A percentile compares a stretch with the other conserved stretches of the same genome.
Evolutionary conservation across 1,140 invertebrate genomes (phyloP).

Genomic region (Zelostemma sp.): DNA sequence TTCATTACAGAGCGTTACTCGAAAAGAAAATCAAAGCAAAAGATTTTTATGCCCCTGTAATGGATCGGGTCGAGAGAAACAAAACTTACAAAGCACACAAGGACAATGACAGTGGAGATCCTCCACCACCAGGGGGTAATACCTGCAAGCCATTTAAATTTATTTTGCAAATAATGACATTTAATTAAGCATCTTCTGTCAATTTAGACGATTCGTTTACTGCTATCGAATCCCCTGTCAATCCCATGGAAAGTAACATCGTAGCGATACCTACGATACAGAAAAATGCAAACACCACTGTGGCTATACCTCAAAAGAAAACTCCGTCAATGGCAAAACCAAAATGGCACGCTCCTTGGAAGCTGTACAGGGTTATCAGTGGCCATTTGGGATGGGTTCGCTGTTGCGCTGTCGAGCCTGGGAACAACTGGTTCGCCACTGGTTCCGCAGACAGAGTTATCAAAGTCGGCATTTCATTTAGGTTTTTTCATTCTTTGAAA

Average conservation of each 20-base stretch:
- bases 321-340: constrained; percentile 94
- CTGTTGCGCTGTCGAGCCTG: constrained; percentile 96
- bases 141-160: neutral
- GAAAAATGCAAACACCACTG: constrained; percentile 38
- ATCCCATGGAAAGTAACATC: constrained; percentile 33
- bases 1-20: constrained; percentile 83
- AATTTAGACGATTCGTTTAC: constrained; percentile 57
- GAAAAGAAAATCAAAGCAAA: constrained; percentile 83
- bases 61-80: constrained; percentile 81
- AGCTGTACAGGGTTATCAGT: constrained; percentile 95
- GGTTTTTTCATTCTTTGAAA: no score
- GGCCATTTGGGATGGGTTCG: constrained; percentile 99
- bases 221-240: constrained; percentile 39
- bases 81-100: constrained; percentile 64
- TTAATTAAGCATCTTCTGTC: constrained; percentile 5
- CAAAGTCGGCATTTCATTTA: constrained; percentile 84
- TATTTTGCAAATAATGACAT: no score
- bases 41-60: constrained; percentile 89
- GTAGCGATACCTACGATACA: constrained; percentile 22
- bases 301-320: constrained; percentile 79
- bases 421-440: constrained; percentile 90
- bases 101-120: neutral
- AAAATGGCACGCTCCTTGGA: constrained; percentile 99
- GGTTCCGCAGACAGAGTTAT: constrained; percentile 98
- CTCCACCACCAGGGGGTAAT: constrained; percentile 1